Base-by-base conservation (phyloP, 2,888 invertebrate genomes). In the Apamea epomidion region DNA sequence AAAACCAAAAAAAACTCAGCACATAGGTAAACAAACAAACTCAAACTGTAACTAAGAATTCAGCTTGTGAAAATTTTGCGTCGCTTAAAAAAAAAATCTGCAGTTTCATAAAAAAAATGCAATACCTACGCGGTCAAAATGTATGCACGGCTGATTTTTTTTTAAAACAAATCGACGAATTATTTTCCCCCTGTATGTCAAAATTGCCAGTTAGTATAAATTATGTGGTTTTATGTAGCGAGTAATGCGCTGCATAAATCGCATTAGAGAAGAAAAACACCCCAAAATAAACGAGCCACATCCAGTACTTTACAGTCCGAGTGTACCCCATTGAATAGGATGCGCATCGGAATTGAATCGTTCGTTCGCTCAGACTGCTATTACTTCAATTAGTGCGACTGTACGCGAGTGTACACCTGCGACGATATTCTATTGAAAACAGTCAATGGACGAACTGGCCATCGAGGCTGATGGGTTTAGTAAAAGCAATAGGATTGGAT, bases 381-480 rank as follows among this genome's bases (percentile, higher is more conserved):
- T 91, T 90, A 90, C 87, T 90, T 88, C 92, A 91, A 92, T 92
- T 92, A 93, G 87, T 60, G 83, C 60, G 65, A 72, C 60, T 76
- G 67, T 62, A 58, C 60, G 70, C 75, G 81, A 72, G 8, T 79
- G 81, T 77, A 84, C 84, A 87, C 77, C 84, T 83, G 85, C 48
- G 73, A 71, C 80, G 4, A 25, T 69, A 82, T 18, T 82, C 74
- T 85, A 82, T 76, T 65, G 79, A 76, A 42, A 71, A 25, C 72
- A 77, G 32, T 65, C 32, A 82, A 83, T 68, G 60, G 64, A 67
- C 51, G 70, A 70, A 86, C 37, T 64, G 74, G 60, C 76, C 45
- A 68, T 69, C 60, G 54, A 83, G 45, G 25, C 18, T 16, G 54
- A 76, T 67, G n/a, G 62, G 32, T 71, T 54, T 45, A 58, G 51